These are phyloP conservation scores for Chloropsis cyanopogon DNA, from an alignment of 2,113 vertebrate species.

Conservation along the genomic window DNA sequence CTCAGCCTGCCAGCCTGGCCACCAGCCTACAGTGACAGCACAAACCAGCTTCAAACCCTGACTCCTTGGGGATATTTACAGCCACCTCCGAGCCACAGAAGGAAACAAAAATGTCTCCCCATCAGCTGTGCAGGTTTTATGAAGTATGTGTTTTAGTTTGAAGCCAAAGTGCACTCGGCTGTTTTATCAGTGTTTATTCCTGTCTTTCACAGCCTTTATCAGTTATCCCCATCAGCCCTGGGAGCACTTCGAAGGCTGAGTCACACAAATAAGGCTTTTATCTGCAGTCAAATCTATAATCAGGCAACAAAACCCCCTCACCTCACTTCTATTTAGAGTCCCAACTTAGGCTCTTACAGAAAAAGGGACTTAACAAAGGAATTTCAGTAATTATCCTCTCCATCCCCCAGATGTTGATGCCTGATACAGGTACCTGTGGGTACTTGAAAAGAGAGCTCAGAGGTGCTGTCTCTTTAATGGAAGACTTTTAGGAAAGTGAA, in stretches of 20 bases:
- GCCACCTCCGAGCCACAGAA: background rate
- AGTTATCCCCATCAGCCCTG: conserved; percentile 38
- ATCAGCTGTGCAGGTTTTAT: background rate
- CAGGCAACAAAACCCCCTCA: conserved; percentile 14
- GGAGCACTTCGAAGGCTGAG: background rate
- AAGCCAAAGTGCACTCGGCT: background rate
- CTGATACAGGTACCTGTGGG: conserved; percentile 25
- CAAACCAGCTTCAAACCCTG: background rate
- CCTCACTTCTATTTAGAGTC: background rate
- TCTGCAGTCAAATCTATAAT: conserved; percentile 25
- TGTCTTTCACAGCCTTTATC: conserved; percentile 55
- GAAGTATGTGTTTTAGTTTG: conserved; percentile 15
- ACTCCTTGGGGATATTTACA: background rate
- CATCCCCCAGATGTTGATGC: conserved; percentile 28
- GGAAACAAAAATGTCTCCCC: background rate
- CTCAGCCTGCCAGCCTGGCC: background rate
- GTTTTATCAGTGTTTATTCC: conserved; percentile 56
- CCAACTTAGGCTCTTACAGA: background rate
- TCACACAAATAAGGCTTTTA: conserved; percentile 46
- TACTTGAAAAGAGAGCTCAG: background rate
- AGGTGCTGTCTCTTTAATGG: background rate
- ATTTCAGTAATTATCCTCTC: conserved; percentile 49
- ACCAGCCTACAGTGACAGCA: rapidly evolving
- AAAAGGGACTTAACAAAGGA: conserved; percentile 33
- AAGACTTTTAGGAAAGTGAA: conserved; percentile 45